These are phyloP conservation scores for Acanthaster planci DNA, from an alignment of 35 echinoderm and acorn worm genomes.

Conservation along the genomic window DNA sequence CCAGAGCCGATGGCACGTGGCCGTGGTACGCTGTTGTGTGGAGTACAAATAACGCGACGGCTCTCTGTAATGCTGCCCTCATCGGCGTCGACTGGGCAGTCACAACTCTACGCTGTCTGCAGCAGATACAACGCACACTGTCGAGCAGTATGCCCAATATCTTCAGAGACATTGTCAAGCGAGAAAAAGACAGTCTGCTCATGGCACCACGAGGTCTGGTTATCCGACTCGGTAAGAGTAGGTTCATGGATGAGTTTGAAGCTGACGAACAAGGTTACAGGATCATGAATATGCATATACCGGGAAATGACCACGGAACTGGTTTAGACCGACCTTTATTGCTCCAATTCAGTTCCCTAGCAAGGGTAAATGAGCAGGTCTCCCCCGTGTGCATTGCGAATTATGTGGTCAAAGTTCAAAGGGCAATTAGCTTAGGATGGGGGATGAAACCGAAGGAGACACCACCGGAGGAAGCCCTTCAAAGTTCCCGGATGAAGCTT, in stretches of 20 bases:
- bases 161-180: not conserved
- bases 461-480: not conserved
- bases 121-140: not conserved
- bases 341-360: not conserved
- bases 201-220: conserved; percentile 3
- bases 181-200: not conserved
- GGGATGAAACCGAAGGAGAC: not conserved
- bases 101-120: not conserved
- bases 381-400: conserved; percentile 27
- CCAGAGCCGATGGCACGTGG: not conserved
- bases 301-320: not conserved
- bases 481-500: not conserved
- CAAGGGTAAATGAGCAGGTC: not conserved
- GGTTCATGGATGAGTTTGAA: conserved; percentile 7
- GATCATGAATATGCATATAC: conserved; percentile 33
- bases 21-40: conserved; percentile 28
- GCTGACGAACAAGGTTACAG: conserved; percentile 17
- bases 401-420: not conserved
- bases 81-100: conserved; percentile 30
- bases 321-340: not conserved
- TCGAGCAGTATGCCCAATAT: not conserved
- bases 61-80: conserved; percentile 21
- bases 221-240: conserved; percentile 28
- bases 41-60: not conserved
- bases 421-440: conserved; percentile 6